A percentile compares a stretch with the other conserved stretches of the same genome.
Conservation (phyloP, 2,888 invertebrate genomes). For the Caenorhabditis macrosperma region DNA sequence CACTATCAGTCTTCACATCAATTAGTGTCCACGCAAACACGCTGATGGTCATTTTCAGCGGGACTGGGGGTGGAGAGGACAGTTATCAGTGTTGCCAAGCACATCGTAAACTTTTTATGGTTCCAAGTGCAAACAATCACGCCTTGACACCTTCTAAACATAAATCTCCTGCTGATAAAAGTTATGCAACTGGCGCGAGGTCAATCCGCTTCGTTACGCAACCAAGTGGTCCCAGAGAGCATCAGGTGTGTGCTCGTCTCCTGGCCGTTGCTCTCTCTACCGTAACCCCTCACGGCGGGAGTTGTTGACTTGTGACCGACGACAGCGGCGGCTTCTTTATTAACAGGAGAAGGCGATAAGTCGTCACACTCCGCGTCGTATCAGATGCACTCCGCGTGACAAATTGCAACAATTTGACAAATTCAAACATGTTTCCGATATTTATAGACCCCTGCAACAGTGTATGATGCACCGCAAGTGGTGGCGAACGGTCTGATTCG, state of each 20-base stretch:
- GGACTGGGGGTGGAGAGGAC: background rate
- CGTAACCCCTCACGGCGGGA: constrained; percentile 20
- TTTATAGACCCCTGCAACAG: background rate
- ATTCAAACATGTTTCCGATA: background rate
- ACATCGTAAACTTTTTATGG: constrained; percentile 35
- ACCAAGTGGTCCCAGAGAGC: background rate
- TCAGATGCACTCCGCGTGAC: background rate
- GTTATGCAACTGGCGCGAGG: constrained; percentile 33
- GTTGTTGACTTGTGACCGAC: background rate
- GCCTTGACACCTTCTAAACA: constrained; percentile 1
- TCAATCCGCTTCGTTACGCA: constrained; percentile 26
- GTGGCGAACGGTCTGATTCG: no score
- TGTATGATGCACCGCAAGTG: background rate
- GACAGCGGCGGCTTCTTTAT: constrained; percentile 4
- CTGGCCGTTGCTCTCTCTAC: background rate
- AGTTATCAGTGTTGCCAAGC: background rate
- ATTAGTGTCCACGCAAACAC: background rate
- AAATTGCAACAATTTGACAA: background rate
- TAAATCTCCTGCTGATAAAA: constrained; percentile 32
- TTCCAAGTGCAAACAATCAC: constrained; percentile 29
- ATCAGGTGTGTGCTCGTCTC: constrained; percentile 4
- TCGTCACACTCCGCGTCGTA: background rate
- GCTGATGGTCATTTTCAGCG: background rate
- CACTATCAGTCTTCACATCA: no score
- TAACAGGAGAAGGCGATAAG: constrained; percentile 13